Evolutionary conservation across 2,113 vertebrate species (phyloP), one percentile per base, ranked within the genome.

Genomic region (Apodemus sylvaticus): DNA sequence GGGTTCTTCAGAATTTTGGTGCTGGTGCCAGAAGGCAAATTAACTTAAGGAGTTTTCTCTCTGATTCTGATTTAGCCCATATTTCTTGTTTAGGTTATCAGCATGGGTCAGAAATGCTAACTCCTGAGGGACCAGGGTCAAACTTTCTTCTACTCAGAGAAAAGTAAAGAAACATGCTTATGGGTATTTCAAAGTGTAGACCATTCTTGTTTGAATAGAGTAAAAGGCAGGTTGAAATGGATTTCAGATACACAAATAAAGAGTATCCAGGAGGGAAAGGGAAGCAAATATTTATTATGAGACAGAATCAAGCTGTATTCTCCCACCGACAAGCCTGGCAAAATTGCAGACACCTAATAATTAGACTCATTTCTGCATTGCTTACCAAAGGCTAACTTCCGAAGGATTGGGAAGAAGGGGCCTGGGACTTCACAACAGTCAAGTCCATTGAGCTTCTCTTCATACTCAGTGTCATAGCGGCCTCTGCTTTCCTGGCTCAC

Each of bases 351-450:
- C 17, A 26, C 2, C 0, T 8, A 36, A 39, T 29, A 4, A 2
- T 19, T 53, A 31, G 29, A 34, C 39, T 79, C 51, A 16, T 19
- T 45, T 71, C n/a, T 55, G 12, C 3, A 4, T 2, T 12, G 2
- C 29, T 34, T 24, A 34, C 2, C 13, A 53, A 83, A 10, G 5
- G 12, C 34, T 58, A 48, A 42, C 45, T 68, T 34, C 17, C 55
- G n/a, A 60, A 60, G 74, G 29, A n/a, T 9, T 45, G 14, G 7
- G 48, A 45, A 36, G 16, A 83, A 24, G 9, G 42, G 2, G n/a
- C 20, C 12, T 0, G 22, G 8, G 9, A 5, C 26, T 39, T 34
- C 1, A 20, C 34, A 4, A 17, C n/a, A 34, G 5, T 29, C 34
- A 12, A 48, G 48, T 16, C 68, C 79, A 34, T 8, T 8, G 5